These are phyloP conservation scores for Tachina fera DNA, from an alignment of 2,888 invertebrate genomes.

Conservation along the genomic window DNA sequence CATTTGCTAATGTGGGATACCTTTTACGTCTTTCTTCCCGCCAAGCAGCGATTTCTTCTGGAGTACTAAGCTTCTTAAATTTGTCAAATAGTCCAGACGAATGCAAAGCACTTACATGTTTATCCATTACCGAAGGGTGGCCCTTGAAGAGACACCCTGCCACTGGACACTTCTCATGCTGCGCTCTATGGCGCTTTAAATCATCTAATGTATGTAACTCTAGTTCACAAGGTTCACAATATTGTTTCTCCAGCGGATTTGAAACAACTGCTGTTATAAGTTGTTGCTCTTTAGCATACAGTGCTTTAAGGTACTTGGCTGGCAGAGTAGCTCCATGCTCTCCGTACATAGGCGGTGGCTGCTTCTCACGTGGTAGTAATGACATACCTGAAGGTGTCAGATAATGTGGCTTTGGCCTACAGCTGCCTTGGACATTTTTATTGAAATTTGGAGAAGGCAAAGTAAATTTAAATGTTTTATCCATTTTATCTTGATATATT, in stretches of 20 bases:
- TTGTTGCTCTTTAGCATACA: neutral
- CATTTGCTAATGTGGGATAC: constrained; percentile 88
- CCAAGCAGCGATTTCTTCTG: constrained; percentile 94
- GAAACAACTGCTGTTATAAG: neutral
- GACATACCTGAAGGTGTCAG: constrained; percentile 81
- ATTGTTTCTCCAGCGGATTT: constrained; percentile 80
- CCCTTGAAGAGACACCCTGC: constrained; percentile 86
- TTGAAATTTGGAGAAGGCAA: constrained; percentile 80
- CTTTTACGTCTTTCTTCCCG: constrained; percentile 90
- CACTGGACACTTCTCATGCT: constrained; percentile 91
- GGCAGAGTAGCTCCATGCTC: constrained; percentile 81
- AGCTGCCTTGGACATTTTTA: constrained; percentile 67
- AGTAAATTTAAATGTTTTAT: constrained; percentile 75
- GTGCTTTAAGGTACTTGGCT: constrained; percentile 75
- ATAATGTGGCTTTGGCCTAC: constrained; percentile 73
- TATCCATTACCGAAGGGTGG: constrained; percentile 85
- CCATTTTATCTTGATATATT: constrained; percentile 73
- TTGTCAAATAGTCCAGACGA: constrained; percentile 91
- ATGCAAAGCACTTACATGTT: constrained; percentile 93
- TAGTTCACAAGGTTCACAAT: constrained; percentile 92
- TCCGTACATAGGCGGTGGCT: constrained; percentile 83
- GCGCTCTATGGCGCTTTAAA: constrained; percentile 87
- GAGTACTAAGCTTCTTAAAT: constrained; percentile 89
- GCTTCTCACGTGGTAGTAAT: constrained; percentile 78
- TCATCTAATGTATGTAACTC: constrained; percentile 86